phyloP scores from a whole-genome alignment of 1,140 invertebrate species.

The Macrotrachela quadricornifera region DNA sequence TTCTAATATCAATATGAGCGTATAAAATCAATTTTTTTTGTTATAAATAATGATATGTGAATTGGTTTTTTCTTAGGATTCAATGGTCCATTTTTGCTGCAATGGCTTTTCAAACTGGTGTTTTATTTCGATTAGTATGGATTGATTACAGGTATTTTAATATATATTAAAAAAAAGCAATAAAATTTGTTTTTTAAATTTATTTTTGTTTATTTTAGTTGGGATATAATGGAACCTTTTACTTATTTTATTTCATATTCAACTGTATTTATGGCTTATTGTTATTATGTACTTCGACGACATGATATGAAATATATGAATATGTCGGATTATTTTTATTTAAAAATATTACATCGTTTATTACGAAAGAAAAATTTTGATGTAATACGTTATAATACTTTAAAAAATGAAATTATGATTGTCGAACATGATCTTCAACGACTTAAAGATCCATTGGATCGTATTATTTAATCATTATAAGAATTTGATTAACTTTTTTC shows the following conservation, averaged over 20 bases:
- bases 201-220: constrained; percentile 36
- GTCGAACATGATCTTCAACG: constrained; percentile 48
- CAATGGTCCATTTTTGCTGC: constrained; percentile 62
- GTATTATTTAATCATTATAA: too few species aligned
- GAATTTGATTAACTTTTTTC: too few species aligned
- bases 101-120: constrained; percentile 91
- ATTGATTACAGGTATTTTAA: constrained; percentile 99
- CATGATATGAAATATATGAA: background rate
- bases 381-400: constrained; percentile 42
- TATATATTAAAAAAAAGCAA: constrained; percentile 96
- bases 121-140: constrained; percentile 83
- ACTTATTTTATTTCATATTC: constrained; percentile 98
- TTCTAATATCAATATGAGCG: too few species aligned
- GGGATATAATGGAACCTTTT: constrained; percentile 99
- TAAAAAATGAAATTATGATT: constrained; percentile 51
- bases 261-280: constrained; percentile 79
- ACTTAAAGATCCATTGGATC: too few species aligned
- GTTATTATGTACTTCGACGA: constrained; percentile 59
- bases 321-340: constrained; percentile 46
- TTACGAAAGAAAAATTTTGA: constrained; percentile 63
- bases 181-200: constrained; percentile 99
- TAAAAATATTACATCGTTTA: constrained; percentile 61
- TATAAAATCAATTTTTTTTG: too few species aligned
- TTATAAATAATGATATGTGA: too few species aligned
- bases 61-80: too few species aligned